Base-by-base conservation (phyloP, 2,888 invertebrate species). In the Caenorhabditis sulstoni region DNA sequence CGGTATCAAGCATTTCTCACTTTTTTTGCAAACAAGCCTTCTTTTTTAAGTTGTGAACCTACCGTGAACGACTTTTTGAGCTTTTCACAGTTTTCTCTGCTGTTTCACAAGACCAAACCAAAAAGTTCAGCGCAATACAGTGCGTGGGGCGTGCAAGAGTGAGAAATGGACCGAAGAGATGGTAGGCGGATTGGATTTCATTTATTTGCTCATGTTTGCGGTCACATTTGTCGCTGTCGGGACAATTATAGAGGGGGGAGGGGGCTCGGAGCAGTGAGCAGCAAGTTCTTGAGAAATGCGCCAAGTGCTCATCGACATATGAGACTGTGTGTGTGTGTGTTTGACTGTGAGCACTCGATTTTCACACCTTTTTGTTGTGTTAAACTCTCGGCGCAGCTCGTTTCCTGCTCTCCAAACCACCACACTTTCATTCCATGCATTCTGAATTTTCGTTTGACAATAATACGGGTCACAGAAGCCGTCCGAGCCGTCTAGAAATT, bases 271-370 rank as follows among this genome's bases (percentile, higher is more conserved):
- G 53, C 22, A 9, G n/a, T 1, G 64, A 64, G 62, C 70, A 62
- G 70, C 70, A 67, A 61, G 76, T 76, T 76, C 76, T 76, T 76
- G 76, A 76, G 76, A 76, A 76, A 68, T 68, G 76, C 76, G 76
- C 68, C 67, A 76, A 76, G 76, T 76, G 67, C 76, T 76, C 75
- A 66, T 66, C 57, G 67, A 66, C 67, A 66, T 75, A 62, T 67
- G 75, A 75, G 75, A 75, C 75, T 67, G 75, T 67, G 61, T 62
- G 66, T 74, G 74, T 74, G 22, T n/a, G 35, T 73, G 47, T 59
- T 16, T 57, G 68, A 76, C 68, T 76, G 22, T 68, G 62, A 73
- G 73, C 64, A 64, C 66, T 64, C 20, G 49, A 55, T 67, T 75
- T n/a, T 75, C 67, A 67, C 67, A 67, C 67, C 61, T 67, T 65